Evolutionary conservation across 2,797 vertebrate species (phyloP).

Genomic region (Sebastes glaucus): DNA sequence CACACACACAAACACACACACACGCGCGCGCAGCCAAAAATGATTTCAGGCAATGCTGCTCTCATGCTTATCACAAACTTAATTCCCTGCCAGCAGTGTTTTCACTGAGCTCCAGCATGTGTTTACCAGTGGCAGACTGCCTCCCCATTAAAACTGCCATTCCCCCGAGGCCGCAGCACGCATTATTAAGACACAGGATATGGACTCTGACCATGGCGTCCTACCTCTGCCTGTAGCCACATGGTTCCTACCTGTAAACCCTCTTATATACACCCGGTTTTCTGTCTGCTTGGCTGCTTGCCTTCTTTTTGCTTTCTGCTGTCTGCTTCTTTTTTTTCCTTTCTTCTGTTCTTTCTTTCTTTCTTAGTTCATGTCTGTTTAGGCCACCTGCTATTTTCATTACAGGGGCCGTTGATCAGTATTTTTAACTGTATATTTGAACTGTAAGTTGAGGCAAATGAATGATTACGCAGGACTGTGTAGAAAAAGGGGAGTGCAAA

Average conservation of each 20-base stretch:
- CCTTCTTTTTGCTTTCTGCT: slow-evolving; percentile 36
- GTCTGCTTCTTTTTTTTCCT: slow-evolving; percentile 13
- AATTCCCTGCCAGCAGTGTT: slow-evolving; percentile 70
- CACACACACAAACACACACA: background rate
- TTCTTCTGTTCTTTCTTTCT: background rate
- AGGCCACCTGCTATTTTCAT: slow-evolving; percentile 1
- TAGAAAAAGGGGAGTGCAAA: slow-evolving; percentile 19
- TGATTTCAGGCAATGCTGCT: slow-evolving; percentile 62
- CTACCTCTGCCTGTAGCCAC: slow-evolving; percentile 72
- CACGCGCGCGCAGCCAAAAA: slow-evolving; percentile 44
- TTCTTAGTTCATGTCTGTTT: slow-evolving; percentile 1
- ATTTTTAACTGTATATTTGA: slow-evolving; percentile 48
- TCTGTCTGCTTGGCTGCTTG: slow-evolving; percentile 58
- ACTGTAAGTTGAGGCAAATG: slow-evolving; percentile 36
- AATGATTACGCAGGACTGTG: slow-evolving; percentile 58
- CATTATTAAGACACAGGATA: slow-evolving; percentile 81
- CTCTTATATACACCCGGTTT: slow-evolving; percentile 46
- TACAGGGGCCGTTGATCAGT: slow-evolving; percentile 2
- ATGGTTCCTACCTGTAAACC: slow-evolving; percentile 80
- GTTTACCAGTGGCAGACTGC: slow-evolving; percentile 78
- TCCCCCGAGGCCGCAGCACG: slow-evolving; percentile 69
- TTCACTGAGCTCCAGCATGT: slow-evolving; percentile 76
- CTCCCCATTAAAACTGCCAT: slow-evolving; percentile 76
- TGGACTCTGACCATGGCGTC: slow-evolving; percentile 75
- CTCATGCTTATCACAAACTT: slow-evolving; percentile 76